These are phyloP conservation scores for Limulus polyphemus DNA, from an alignment of 2,888 invertebrate genomes.

Conservation along the genomic window DNA sequence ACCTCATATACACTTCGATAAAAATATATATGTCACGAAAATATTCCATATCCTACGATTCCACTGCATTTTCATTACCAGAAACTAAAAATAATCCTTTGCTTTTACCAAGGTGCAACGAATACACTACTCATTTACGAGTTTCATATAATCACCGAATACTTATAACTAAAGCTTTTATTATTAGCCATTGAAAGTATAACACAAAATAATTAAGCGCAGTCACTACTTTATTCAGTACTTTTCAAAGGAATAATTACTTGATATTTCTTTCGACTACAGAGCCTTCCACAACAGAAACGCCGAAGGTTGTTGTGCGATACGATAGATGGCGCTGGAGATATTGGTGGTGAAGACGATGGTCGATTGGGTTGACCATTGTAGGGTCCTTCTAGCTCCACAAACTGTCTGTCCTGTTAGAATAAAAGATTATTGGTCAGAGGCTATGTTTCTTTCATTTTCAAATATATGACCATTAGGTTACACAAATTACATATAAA, in stretches of 20 bases:
- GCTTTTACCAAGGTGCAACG: too few relatives aligned
- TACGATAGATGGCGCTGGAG: conserved; percentile 34
- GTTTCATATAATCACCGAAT: too few relatives aligned
- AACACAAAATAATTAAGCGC: too few relatives aligned
- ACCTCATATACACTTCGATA: too few relatives aligned
- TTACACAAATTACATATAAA: too few relatives aligned
- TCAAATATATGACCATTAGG: not conserved
- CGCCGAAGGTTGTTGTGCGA: conserved; percentile 43
- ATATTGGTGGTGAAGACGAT: conserved; percentile 36
- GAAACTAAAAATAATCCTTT: too few relatives aligned
- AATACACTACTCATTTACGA: too few relatives aligned
- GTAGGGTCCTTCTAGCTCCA: conserved; percentile 86
- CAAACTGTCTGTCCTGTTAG: conserved; percentile 83
- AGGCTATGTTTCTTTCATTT: not conserved
- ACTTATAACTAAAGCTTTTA: too few relatives aligned
- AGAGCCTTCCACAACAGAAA: conserved; percentile 65
- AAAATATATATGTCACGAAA: too few relatives aligned
- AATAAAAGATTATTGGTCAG: conserved; percentile 5
- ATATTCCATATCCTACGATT: too few relatives aligned
- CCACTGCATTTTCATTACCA: too few relatives aligned
- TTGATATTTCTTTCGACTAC: conserved; percentile 79
- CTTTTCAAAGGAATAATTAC: conserved; percentile 38
- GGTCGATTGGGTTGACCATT: conserved; percentile 88
- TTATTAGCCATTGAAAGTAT: conserved; percentile 1
- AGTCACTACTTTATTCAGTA: too few relatives aligned